Conservation (phyloP, 2,797 vertebrate genomes). For the Dallia pectoralis region DNA sequence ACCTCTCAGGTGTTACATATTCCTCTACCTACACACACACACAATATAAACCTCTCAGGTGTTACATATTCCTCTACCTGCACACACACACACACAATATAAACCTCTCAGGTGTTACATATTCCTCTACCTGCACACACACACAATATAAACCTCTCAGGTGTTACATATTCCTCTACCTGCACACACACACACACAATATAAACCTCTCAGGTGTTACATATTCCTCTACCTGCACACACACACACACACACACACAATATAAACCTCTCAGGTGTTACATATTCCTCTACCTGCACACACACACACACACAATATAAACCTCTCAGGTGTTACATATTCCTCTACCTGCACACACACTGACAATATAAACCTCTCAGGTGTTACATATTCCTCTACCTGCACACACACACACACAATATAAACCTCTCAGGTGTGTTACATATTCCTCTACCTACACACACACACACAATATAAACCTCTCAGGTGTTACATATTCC, state of each 20-base stretch:
- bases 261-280: conserved; percentile 90
- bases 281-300: conserved; percentile 89
- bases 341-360: conserved; percentile 84
- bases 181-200: conserved; percentile 45
- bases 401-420: conserved; percentile 45
- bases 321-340: conserved; percentile 91
- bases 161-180: conserved; percentile 95
- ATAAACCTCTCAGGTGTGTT: conserved; percentile 89
- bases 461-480: conserved; percentile 64
- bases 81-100: conserved; percentile 3
- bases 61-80: conserved; percentile 96
- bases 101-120: conserved; percentile 92
- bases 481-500: conserved; percentile 92
- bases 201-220: conserved; percentile 90
- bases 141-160: conserved; percentile 80
- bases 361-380: conserved; percentile 80
- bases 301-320: conserved; percentile 50
- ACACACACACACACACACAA: conserved; percentile 3
- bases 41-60: conserved; percentile 82
- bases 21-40: conserved; percentile 84
- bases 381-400: conserved; percentile 95
- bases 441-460: conserved; percentile 93
- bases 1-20: conserved; percentile 91
- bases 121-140: conserved; percentile 87
- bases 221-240: conserved; percentile 89